Base-by-base conservation (phyloP, 2,888 invertebrate genomes). In the Aphodius granarius region DNA sequence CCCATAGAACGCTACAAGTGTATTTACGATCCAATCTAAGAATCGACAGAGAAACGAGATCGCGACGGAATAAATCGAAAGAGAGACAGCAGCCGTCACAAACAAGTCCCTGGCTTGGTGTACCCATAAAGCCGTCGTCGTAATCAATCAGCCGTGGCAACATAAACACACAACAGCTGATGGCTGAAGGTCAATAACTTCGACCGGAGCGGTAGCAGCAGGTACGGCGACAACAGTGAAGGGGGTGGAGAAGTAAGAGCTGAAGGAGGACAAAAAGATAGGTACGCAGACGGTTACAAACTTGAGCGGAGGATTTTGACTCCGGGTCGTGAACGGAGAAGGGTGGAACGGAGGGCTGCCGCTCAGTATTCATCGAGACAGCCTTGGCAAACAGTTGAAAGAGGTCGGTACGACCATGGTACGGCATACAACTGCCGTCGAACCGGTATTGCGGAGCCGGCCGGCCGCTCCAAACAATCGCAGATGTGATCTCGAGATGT, bases 81-180 rank as follows among this genome's bases (percentile, higher is more conserved):
- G 43, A 43, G 13, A 43, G 3, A 6, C 43, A 43, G 3, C 43
- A 9, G 43, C 43, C 43, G 43, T 43, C 43, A 6, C 43, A 43
- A 43, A 43, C 43, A 43, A 43, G 43, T 43, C 43, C 9, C 13
- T 13, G 43, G 9, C 43, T 43, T 43, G 43, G 43, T 43, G 43
- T 43, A 43, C 13, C 6, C 13, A 6, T 21, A 68, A 19, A 21
- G 68, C 68, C 68, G 68, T 68, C 20, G 68, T 68, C 68, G 68
- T 63, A 72, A 72, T 68, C 75, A 73, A 71, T 43, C 66, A 64
- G 72, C 22, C 74, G 62, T 62, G 71, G 73, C 76, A 78, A 76
- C 73, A 71, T 63, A 80, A 78, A 82, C 81, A 80, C 77, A 82
- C 80, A 82, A 82, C 81, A 81, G 82, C 81, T 82, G 82, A 81